A percentile compares a stretch with the other conserved stretches of the same genome.
These are phyloP conservation scores for Dendrolimus houi DNA, from an alignment of 2,888 invertebrate genomes.

Conservation along the genomic window DNA sequence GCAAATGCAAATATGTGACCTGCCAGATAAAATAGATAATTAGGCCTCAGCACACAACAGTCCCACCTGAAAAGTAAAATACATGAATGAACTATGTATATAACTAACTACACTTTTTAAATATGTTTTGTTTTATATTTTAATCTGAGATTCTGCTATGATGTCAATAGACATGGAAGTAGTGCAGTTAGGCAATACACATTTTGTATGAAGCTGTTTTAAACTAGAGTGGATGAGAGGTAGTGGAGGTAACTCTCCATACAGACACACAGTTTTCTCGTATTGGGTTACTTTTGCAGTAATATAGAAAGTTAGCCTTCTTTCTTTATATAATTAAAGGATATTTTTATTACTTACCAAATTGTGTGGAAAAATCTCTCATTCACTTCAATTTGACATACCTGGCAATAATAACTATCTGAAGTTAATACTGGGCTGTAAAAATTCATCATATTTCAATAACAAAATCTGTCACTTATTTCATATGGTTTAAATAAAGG, in stretches of 20 bases:
- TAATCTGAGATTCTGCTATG: too few species aligned
- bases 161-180: too few species aligned
- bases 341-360: constrained; percentile 73
- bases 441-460: constrained; percentile 8
- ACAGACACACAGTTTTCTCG: too few species aligned
- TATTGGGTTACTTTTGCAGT: too few species aligned
- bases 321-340: not conserved
- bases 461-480: too few species aligned
- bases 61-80: constrained; percentile 79
- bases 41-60: constrained; percentile 88
- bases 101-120: too few species aligned
- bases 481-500: too few species aligned
- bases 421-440: constrained; percentile 75
- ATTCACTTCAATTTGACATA: constrained; percentile 88
- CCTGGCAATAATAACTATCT: constrained; percentile 86
- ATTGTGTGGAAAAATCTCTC: constrained; percentile 88
- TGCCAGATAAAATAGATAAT: constrained; percentile 84
- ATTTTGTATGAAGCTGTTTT: too few species aligned
- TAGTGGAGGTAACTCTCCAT: too few species aligned
- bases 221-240: too few species aligned
- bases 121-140: too few species aligned
- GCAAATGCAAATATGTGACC: constrained; percentile 80
- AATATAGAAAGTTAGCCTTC: not conserved
- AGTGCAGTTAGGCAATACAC: too few species aligned
- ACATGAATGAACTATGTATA: not conserved